Percentiles rank a stretch among this genome's conserved stretches.
phyloP scores from a whole-genome alignment of 1,140 invertebrate species.

The Diachasma alloeum region DNA sequence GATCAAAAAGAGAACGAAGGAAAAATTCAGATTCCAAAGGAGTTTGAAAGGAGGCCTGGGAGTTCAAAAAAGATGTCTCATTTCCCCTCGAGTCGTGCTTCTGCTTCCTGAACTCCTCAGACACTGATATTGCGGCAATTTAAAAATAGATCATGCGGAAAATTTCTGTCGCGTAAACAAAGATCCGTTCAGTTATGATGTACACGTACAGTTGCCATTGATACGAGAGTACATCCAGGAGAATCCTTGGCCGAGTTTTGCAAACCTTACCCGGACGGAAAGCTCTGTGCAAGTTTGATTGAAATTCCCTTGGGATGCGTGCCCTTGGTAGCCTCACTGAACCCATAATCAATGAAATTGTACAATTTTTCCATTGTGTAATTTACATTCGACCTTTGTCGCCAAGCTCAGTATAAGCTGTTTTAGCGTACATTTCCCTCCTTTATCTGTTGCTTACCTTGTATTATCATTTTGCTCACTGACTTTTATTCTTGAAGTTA shows the following conservation, averaged over 20 bases:
- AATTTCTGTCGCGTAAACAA: not conserved
- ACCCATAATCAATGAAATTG: not conserved
- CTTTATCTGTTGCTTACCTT: too few relatives aligned
- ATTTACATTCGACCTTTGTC: too few relatives aligned
- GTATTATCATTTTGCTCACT: too few relatives aligned
- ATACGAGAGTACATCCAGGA: conserved; percentile 1
- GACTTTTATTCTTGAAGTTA: too few relatives aligned
- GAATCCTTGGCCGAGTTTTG: conserved; percentile 21
- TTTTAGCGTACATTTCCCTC: too few relatives aligned
- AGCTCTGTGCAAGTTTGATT: not conserved
- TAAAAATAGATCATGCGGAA: not conserved
- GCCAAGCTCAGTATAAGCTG: too few relatives aligned
- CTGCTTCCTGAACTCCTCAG: not conserved
- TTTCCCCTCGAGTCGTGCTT: not conserved
- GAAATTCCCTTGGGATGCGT: conserved; percentile 10
- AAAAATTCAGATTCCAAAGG: too few relatives aligned
- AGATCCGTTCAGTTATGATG: not conserved
- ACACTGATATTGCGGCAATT: not conserved
- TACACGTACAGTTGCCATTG: not conserved
- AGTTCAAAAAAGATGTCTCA: too few relatives aligned
- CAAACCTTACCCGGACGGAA: not conserved
- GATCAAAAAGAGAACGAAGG: too few relatives aligned
- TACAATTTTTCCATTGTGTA: not conserved
- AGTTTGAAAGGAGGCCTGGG: too few relatives aligned
- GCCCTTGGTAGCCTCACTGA: conserved; percentile 9